Conservation (phyloP, 2,888 invertebrate species). For the Sepiola atlantica region DNA sequence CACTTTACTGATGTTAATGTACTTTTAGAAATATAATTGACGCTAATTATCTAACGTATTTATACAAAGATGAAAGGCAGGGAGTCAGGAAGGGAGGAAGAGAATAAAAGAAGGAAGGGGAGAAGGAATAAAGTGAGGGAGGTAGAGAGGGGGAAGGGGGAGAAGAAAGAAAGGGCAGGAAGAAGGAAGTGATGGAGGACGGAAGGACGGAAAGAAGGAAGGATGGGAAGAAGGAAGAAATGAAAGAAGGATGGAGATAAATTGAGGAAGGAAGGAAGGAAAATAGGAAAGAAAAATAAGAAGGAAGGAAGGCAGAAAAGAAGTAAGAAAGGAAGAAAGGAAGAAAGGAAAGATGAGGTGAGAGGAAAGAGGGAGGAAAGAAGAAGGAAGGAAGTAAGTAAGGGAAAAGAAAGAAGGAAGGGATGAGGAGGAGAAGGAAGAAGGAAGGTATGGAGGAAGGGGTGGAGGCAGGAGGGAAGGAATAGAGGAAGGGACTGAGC, state of each 20-base stretch:
- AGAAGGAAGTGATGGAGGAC: background rate
- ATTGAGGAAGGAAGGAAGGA: too few relatives aligned
- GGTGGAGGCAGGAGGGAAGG: background rate
- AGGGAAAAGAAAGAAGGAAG: background rate
- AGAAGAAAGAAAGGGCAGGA: background rate
- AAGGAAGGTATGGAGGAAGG: too few relatives aligned
- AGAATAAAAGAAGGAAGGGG: background rate
- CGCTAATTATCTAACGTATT: too few relatives aligned
- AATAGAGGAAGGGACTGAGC: background rate
- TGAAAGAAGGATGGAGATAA: too few relatives aligned
- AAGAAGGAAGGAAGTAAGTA: too few relatives aligned
- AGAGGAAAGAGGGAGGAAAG: background rate
- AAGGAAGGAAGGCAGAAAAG: background rate
- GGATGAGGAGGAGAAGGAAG: background rate
- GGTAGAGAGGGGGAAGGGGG: background rate
- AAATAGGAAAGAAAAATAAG: background rate
- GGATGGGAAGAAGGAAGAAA: too few relatives aligned
- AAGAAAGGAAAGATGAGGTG: background rate
- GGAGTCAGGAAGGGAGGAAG: background rate
- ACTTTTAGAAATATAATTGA: too few relatives aligned
- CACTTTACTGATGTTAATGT: too few relatives aligned
- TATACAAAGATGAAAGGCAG: background rate
- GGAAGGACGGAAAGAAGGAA: too few relatives aligned
- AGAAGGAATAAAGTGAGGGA: background rate
- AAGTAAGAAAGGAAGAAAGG: background rate